Base-by-base conservation (phyloP, 92 coral and sea anemone species). In the Zoanthus solanderi region DNA sequence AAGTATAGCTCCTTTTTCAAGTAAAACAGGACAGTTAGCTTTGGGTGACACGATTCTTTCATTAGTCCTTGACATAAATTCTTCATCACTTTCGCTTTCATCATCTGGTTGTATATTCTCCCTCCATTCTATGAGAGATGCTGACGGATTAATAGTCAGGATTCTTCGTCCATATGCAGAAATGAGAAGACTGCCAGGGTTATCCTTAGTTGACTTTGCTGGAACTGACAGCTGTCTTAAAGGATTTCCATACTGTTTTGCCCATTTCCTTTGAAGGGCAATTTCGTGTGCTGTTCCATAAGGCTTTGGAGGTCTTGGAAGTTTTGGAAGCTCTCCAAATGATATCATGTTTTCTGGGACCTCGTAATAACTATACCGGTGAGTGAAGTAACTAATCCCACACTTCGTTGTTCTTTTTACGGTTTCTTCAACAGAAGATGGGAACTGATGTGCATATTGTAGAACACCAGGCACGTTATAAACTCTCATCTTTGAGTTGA, bases 401-500 rank as follows among this genome's bases (percentile, higher is more conserved):
- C 89, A 86, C 18, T 86, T 42, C 37, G 84, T 86, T 7, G 76
- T 86, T 76, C 89, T 86, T 50, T 86, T 65, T 16, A 86, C 89
- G 14, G 89, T 86, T 76, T 86, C 89, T 45, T 86, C 89, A 23
- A 86, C 89, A 12, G 89, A 76, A 17, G 83, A 68, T 53, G 89
- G 89, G 52, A 87, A 87, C 79, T 87, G 85, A n/a, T 78, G 85
- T 15, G 86, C 77, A 32, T 79, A 79, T 78, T 87, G 85, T 34
- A 78, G 9, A n/a, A 78, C 85, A 67, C 65, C 44, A 34, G 86
- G 90, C 46, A 87, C 86, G n/a, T 87, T 86, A 50, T 78, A 50
- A 6, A 87, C 89, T 44, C 90, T 87, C 90, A 78, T 78, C 71
- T 44, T 87, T 13, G 90, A 87, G 86, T 87, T 87, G 57, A 87